Conservation (phyloP, 2,888 invertebrate species). For the Brachyopa scutellaris region DNA sequence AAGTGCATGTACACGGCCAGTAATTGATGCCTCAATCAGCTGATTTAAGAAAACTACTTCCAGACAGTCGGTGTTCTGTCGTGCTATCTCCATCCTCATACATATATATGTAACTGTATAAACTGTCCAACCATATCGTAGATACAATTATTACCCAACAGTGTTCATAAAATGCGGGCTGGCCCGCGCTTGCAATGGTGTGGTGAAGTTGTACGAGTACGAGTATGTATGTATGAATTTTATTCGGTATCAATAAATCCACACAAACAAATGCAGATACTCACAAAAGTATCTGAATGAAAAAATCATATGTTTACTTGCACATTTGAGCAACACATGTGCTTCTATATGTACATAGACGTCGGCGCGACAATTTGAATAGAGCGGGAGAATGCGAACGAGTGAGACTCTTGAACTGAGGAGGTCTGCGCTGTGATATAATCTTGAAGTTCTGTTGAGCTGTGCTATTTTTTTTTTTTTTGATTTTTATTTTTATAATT, state of each 20-base stretch:
- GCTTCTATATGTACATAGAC: not conserved
- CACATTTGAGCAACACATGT: not conserved
- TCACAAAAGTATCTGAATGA: not conserved
- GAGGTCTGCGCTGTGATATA: constrained; percentile 1
- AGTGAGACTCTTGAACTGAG: not conserved
- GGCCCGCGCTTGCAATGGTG: not conserved
- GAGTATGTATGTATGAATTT: too few species aligned
- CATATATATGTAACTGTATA: not conserved
- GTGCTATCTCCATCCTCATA: not conserved
- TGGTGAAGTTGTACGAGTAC: too few species aligned
- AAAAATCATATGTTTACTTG: not conserved
- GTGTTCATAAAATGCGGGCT: not conserved
- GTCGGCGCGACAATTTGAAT: not conserved
- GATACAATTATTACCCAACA: too few species aligned
- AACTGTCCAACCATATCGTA: too few species aligned
- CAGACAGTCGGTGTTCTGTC: not conserved
- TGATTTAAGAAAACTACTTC: not conserved
- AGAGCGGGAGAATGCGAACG: not conserved
- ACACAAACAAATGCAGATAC: too few species aligned
- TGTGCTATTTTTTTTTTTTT: not conserved
- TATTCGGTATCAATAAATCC: too few species aligned
- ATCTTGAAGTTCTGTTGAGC: not conserved
- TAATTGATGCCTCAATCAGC: not conserved
- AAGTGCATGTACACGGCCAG: not conserved
- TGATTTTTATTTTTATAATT: too few species aligned